These are phyloP conservation scores for Lithobates pipiens DNA, from an alignment of 2,797 vertebrate genomes.

Conservation along the genomic window DNA sequence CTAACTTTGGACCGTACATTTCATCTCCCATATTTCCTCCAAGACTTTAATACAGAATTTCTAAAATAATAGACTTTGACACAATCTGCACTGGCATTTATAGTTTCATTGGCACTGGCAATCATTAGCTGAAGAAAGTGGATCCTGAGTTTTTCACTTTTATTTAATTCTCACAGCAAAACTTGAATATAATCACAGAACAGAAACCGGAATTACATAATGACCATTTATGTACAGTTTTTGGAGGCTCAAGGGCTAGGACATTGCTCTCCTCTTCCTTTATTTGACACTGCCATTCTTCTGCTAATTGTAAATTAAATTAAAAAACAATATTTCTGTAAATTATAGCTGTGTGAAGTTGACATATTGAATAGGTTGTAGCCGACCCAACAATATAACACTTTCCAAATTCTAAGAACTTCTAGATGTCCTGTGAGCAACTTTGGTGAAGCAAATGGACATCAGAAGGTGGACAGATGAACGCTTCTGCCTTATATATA, in stretches of 20 bases:
- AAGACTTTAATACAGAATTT: no score
- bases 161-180: constrained; percentile 20
- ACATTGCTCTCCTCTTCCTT: not conserved
- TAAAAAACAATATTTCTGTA: constrained; percentile 3
- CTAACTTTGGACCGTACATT: no score
- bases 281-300: not conserved
- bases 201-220: not conserved
- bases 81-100: not conserved
- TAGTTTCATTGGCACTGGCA: not conserved
- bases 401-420: no score
- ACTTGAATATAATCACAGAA: constrained; percentile 4
- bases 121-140: not conserved
- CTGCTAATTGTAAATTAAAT: not conserved
- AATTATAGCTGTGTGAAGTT: not conserved
- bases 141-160: constrained; percentile 18
- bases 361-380: no score
- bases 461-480: not conserved
- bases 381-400: no score
- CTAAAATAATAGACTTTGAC: no score
- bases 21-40: no score
- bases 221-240: not conserved
- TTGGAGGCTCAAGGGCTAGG: not conserved
- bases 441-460: not conserved
- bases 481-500: not conserved
- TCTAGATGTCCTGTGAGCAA: not conserved